Evolutionary conservation across 2,797 vertebrate genomes (phyloP), one percentile per base, ranked within the genome.

Genomic region (Cetoscarus ocellatus): DNA sequence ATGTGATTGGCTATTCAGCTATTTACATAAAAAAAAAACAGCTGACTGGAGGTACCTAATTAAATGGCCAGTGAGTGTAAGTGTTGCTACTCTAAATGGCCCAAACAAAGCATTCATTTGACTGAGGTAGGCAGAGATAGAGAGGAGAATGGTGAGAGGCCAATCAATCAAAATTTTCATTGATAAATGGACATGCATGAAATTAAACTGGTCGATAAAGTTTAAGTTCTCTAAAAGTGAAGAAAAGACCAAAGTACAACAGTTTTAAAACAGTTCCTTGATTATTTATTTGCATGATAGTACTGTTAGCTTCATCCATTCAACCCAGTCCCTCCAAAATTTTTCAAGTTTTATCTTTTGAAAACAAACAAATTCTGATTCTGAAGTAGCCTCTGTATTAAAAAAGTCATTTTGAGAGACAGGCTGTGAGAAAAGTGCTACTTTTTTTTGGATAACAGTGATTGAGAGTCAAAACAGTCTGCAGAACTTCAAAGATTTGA

Each of bases 221-320:
- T 15, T 42, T 10, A 38, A 5, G 7, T 39, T 39, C 38, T 42
- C 38, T 8, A 38, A 27, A 27, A 27, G 27, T 2, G 34, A 58
- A 79, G 73, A 9, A 52, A 76, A 86, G 42, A 76, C 71, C 43
- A 73, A 19, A 6, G 2, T 15, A 10, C 10, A 50, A 39, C 42
- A 62, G 34, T 59, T 75, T 75, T 66, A 81, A 83, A 90, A 89
- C 70, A 82, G 52, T 75, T 88, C 64, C 48, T 82, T 59, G 70
- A 80, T 86, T 84, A 86, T 92, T 91, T 92, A 91, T 92, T 91
- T 87, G 85, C 83, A 81, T 68, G 67, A 80, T 11, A 71, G 61
- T 59, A 82, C 65, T 38, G 73, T 75, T 61, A 69, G 81, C 68
- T 54, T 77, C 61, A 69, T 70, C 61, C 8, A 5, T 67, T 43